phyloP scores from a whole-genome alignment of 2,888 invertebrate species.

The Agriotes lineatus region DNA sequence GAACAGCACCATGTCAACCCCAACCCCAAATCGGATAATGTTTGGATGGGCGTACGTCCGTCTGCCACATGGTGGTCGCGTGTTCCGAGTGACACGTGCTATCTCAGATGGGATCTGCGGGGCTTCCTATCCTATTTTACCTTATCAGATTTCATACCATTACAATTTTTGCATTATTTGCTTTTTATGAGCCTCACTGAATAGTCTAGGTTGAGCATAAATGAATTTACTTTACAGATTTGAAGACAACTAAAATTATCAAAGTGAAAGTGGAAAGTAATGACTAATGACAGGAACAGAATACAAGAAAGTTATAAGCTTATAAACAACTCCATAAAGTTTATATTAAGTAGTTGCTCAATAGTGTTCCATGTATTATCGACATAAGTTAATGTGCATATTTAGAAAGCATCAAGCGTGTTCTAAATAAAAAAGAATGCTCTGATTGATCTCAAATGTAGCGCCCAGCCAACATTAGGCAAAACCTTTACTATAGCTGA shows the following conservation, averaged over 20 bases:
- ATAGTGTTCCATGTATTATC: too few species aligned
- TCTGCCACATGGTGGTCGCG: slow-evolving; percentile 64
- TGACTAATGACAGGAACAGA: too few species aligned
- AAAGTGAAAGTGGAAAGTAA: too few species aligned
- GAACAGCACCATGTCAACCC: slow-evolving; percentile 39
- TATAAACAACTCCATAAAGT: too few species aligned
- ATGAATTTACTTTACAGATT: too few species aligned
- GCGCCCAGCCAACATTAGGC: slow-evolving; percentile 17
- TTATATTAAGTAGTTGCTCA: too few species aligned
- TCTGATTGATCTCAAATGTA: background rate
- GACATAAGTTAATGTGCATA: too few species aligned
- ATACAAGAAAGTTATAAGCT: too few species aligned
- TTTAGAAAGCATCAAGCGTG: background rate
- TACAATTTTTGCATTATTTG: background rate
- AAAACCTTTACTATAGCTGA: slow-evolving; percentile 23
- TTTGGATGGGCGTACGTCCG: slow-evolving; percentile 48
- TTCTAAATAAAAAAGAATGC: background rate
- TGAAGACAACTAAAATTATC: too few species aligned
- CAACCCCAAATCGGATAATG: slow-evolving; percentile 41
- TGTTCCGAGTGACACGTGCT: slow-evolving; percentile 60
- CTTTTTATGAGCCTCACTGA: background rate
- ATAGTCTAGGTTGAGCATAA: background rate
- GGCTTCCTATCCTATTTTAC: slow-evolving; percentile 26
- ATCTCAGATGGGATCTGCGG: slow-evolving; percentile 55
- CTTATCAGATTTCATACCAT: slow-evolving; percentile 31